These are phyloP conservation scores for Microplitis demolitor DNA, from an alignment of 1,140 invertebrate genomes.

Conservation along the genomic window DNA sequence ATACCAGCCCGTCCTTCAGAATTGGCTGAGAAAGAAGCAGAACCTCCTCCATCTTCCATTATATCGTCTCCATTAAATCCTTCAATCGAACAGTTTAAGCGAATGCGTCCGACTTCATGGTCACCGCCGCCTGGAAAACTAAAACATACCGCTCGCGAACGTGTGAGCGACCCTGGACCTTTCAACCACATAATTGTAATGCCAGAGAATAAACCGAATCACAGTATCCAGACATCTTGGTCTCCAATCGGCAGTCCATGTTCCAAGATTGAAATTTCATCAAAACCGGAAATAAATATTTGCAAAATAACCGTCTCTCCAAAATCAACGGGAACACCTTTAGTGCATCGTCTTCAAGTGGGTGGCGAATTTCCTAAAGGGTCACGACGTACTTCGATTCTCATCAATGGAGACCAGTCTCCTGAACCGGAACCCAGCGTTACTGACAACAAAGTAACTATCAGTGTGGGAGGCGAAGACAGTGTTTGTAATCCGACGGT, in stretches of 20 bases:
- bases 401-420: constrained; percentile 76
- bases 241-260: too few relatives aligned
- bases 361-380: constrained; percentile 46
- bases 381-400: constrained; percentile 72
- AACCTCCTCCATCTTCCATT: constrained; percentile 7
- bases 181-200: constrained; percentile 19
- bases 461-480: constrained; percentile 57
- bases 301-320: constrained; percentile 59
- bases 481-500: constrained; percentile 57
- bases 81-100: constrained; percentile 44
- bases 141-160: constrained; percentile 33
- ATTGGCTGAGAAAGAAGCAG: constrained; percentile 9
- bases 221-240: too few relatives aligned
- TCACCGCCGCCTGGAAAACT: constrained; percentile 51
- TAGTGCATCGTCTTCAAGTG: constrained; percentile 67
- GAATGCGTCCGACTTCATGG: constrained; percentile 55
- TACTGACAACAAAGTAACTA: constrained; percentile 56
- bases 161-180: constrained; percentile 34
- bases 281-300: constrained; percentile 43
- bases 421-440: constrained; percentile 64
- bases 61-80: not conserved
- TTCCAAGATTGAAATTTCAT: constrained; percentile 49
- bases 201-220: not conserved
- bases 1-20: not conserved
- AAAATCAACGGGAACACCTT: constrained; percentile 50